Conservation (phyloP, 2,888 invertebrate species). For the Himalopsyche japonica region DNA sequence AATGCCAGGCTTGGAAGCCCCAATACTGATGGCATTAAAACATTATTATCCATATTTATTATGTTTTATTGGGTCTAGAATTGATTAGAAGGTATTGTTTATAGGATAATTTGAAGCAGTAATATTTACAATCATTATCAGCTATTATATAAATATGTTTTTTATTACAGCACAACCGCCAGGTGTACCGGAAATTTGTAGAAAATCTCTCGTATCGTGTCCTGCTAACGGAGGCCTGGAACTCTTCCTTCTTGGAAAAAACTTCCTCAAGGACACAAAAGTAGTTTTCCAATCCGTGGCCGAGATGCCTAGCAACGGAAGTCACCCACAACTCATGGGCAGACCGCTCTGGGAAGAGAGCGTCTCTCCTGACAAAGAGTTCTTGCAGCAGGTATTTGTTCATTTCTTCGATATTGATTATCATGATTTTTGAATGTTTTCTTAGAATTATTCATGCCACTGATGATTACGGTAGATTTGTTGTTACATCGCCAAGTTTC, state of each 20-base stretch:
- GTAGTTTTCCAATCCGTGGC: conserved; percentile 70
- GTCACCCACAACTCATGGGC: not conserved
- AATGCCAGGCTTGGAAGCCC: no score
- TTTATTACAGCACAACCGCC: conserved; percentile 78
- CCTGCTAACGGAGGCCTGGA: conserved; percentile 81
- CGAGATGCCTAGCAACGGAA: conserved; percentile 44
- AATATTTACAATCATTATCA: not conserved
- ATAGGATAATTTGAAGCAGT: no score
- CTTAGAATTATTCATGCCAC: no score
- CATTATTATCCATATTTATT: no score
- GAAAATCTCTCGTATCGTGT: conserved; percentile 81
- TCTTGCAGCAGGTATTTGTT: conserved; percentile 76
- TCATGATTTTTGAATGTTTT: not conserved
- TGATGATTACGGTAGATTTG: no score
- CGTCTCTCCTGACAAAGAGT: conserved; percentile 86
- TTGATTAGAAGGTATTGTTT: no score
- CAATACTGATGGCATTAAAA: no score
- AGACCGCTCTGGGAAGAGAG: conserved; percentile 71
- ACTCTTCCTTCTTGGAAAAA: conserved; percentile 87
- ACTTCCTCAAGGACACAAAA: conserved; percentile 87
- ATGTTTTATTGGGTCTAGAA: no score
- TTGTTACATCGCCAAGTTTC: not conserved
- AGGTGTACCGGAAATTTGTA: conserved; percentile 89
- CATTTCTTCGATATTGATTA: conserved; percentile 13
- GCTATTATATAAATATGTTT: not conserved